Evolutionary conservation across 2,888 invertebrate species (phyloP), one percentile per base, ranked within the genome.

Genomic region (Asteroscopus sphinx): DNA sequence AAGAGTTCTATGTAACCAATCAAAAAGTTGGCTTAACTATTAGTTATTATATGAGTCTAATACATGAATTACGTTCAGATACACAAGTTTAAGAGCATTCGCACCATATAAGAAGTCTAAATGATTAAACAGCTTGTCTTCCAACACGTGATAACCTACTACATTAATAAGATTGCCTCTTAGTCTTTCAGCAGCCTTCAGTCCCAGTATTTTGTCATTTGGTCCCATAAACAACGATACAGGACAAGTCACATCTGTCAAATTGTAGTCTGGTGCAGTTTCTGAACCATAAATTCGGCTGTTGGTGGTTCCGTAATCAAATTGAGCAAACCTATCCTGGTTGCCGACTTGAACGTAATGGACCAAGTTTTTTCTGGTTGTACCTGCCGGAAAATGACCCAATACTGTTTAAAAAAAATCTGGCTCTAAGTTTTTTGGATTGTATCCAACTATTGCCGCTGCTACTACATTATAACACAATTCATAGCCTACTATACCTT

Each of bases 401-500:
- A 45, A 33, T 11, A 45, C 5, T 33, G 47, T 45, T 9, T 4
- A 0, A 3, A 28, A 35, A 4, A 62, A 49, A 0, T 26, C 40
- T 12, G 13, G 16, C 0, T 49, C 48, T 0, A 57, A 25, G 15
- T 57, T 49, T 3, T 45, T n/a, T 1, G 33, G 28, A 32, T 36
- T 49, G 26, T 46, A 53, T 0, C 71, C 68, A 32, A 0, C 3
- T 3, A 70, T 0, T 7, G 46, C 17, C n/a, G n/a, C n/a, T n/a
- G n/a, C n/a, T n/a, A n/a, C n/a, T 2, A 53, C 2, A 1, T 37
- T 47, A 33, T 15, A 17, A 17, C 72, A 68, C 6, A 51, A 8
- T 6, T 44, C 9, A 13, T 71, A 71, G 0, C 72, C 67, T 3
- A 48, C 6, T 8, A 1, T 11, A 16, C 53, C 67, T 51, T 66